Base-by-base conservation (phyloP, 2,888 invertebrate genomes). In the Microdon myrmicae region DNA sequence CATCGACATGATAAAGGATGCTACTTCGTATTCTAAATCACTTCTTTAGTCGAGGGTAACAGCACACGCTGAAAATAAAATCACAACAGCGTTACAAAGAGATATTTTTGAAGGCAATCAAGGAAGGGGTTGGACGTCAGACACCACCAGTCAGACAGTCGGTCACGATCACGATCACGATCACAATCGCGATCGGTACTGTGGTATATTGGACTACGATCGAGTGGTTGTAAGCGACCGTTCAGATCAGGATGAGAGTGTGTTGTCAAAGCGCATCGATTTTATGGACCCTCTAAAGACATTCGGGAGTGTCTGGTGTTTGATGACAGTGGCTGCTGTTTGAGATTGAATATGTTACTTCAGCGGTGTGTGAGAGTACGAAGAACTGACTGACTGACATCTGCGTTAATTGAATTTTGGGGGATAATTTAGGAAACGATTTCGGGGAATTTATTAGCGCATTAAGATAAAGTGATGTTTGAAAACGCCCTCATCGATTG, bases 11-110 rank as follows among this genome's bases (percentile, higher is more conserved):
- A 35, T 19, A 26, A 20, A 55, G 51, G 56, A n/a, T n/a, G 37
- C 47, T 43, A 25, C 5, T 26, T 9, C 20, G n/a, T 14, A 4
- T 6, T 19, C 9, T 39, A 12, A 19, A 23, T 6, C 12, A 17
- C 28, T 4, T 39, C 8, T 28, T n/a, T 26, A 6, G n/a, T 53
- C 17, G 51, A 41, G 56, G 56, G 51, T 64, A 56, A 64, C 64
- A 64, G 64, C 64, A 58, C 64, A 64, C 51, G 64, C 64, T 53
- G 51, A 47, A 41, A 47, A 64, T 64, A 64, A 64, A 64, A 64
- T 64, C 51, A 47, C 51, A 19, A 56, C 53, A 51, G 47, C 32
- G 47, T 43, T 53, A 47, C 47, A 47, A 51, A 41, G 51, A 37
- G 44, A 64, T 56, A 20, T 31, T 44, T 60, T 29, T 10, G 8